Base-by-base conservation (phyloP, 2,888 invertebrate species). In the Lysandra bellargus region DNA sequence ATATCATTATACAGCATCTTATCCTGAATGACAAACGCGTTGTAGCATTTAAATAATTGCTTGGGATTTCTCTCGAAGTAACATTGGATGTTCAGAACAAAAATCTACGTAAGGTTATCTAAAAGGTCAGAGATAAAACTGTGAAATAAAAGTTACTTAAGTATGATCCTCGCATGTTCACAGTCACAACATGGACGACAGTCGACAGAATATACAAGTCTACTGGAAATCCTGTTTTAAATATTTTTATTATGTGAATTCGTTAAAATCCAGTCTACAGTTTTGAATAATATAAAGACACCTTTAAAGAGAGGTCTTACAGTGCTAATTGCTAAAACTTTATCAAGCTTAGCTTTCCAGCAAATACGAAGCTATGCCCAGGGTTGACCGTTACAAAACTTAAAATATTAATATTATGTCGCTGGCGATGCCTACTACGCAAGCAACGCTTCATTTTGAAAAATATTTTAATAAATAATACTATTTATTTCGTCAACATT, bases 381-480 rank as follows among this genome's bases (percentile, higher is more conserved):
- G 12, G 7, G 7, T 61, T 23, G 30, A 12, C 30, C 1, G 7
- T 69, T 69, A 30, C 30, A 12, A 30, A 69, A 2, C 3, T 30
- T 30, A 57, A 17, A 30, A 23, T 61, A 23, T 23, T 23, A 64
- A 30, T 30, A 12, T 30, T 61, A 64, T 30, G 23, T 30, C 64
- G 9, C 30, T 12, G 64, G 3, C 61, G 9, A 49, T 49, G 9
- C 23, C 9, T 61, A n/a, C 23, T 57, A 57, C 57, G 57, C 7
- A 64, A 64, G 30, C 33, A 14, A 4, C 69, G 33, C 33, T 17
- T 69, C 37, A 57, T 17, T 57, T 17, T 17, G 17, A 57, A 57
- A 57, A 57, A 57, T 69, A 69, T 69, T 33, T 69, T 69, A 49
- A 69, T 69, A 37, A 57, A 69, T 17, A 33, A 76, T 30, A 76